Evolutionary conservation across 2,888 invertebrate genomes (phyloP), one percentile per base, ranked within the genome.

Genomic region (Drosophila monieri): DNA sequence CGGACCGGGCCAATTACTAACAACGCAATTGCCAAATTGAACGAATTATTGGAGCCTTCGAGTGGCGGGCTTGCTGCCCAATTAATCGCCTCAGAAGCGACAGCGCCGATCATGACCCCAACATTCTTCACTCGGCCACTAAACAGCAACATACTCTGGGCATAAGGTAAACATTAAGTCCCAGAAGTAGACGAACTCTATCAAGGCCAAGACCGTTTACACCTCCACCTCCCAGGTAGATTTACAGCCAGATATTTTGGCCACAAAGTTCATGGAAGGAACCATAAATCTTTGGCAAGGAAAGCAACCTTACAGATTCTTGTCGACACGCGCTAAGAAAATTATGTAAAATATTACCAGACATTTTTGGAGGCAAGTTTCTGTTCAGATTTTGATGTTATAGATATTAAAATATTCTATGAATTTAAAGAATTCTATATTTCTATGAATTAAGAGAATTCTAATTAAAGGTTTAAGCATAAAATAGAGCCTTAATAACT

Each of bases 31-130:
- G 67, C 49, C 57, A 44, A 86, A 78, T 73, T 62, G 48, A 51
- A 71, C 77, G 67, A 66, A 65, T 76, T 76, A 85, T 81, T 87
- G 85, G 67, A 87, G 81, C 85, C 78, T 80, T 80, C 76, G 52
- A 49, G 49, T 27, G 56, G 54, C 47, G 44, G 54, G 46, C 65
- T 27, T 48, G 46, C 64, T 59, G 72, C 60, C 27, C 27, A 64
- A 86, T 86, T 80, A 65, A 86, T 84, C 52, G 74, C 52, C 46
- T 73, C 53, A 41, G 39, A 41, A 46, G 32, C 39, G 48, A 71
- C 43, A 61, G 51, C 59, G 25, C 18, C 41, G n/a, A 35, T 14
- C 56, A 15, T 66, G 67, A 67, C 49, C 65, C 32, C 48, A 21
- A 44, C 74, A 74, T 59, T 43, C 39, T 46, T 65, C 12, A 14